Conservation (phyloP, 2,888 invertebrate species). For the Ceraclea dissimilis region DNA sequence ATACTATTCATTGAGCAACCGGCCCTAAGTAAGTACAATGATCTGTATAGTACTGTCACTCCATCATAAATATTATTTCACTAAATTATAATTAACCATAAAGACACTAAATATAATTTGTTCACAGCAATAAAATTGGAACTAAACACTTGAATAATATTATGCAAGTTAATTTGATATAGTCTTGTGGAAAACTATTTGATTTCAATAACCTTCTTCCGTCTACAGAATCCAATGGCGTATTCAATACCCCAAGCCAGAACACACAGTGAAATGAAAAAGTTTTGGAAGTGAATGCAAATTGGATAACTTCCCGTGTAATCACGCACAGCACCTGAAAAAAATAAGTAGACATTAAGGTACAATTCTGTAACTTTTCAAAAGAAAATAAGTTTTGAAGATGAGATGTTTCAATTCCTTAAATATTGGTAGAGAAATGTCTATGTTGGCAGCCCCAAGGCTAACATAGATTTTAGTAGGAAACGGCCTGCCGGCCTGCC, state of each 20-base stretch:
- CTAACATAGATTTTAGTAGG: too few relatives aligned
- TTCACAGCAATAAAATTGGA: not conserved
- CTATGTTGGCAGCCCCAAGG: too few relatives aligned
- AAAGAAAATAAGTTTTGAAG: too few relatives aligned
- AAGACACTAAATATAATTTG: not conserved
- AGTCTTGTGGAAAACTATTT: conserved; percentile 30
- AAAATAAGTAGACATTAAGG: not conserved
- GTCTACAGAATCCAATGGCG: conserved; percentile 39
- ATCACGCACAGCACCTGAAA: conserved; percentile 62
- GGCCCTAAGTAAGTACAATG: too few relatives aligned
- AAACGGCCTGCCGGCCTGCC: too few relatives aligned
- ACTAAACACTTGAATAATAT: not conserved
- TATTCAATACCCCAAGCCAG: conserved; percentile 64
- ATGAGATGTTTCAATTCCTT: too few relatives aligned
- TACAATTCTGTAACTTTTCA: not conserved
- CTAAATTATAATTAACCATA: too few relatives aligned
- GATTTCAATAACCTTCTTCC: conserved; percentile 45
- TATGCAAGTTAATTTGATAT: too few relatives aligned
- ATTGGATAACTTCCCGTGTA: conserved; percentile 58
- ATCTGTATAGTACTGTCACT: too few relatives aligned
- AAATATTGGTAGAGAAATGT: too few relatives aligned
- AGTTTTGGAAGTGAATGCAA: conserved; percentile 65
- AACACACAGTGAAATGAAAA: conserved; percentile 60
- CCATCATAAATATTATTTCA: too few relatives aligned
- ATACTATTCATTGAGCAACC: too few relatives aligned